Evolutionary conservation across 1,140 invertebrate genomes (phyloP), one percentile per base, ranked within the genome.

Genomic region (Drosophila fuyamai): DNA sequence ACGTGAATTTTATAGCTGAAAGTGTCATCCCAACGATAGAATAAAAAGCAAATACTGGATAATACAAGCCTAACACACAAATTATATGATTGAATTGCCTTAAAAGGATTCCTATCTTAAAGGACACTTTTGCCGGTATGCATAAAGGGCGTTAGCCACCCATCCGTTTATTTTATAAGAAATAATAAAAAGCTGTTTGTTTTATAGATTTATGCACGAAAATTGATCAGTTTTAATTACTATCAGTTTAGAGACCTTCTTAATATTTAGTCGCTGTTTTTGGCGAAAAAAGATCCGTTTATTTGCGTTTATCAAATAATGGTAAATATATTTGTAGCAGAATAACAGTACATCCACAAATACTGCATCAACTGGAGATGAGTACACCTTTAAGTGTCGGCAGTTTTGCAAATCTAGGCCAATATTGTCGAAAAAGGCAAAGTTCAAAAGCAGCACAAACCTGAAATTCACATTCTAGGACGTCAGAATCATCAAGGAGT

Each of bases 381-480:
- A 46, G 16, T 36, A n/a, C 12, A 23, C 4, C 1, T 51, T 27
- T 10, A 9, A 2, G 16, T 3, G 13, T 27, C 18, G 13, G 3
- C 12, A 38, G 7, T 5, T n/a, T 8, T 14, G 32, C n/a, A 16
- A 32, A 12, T 51, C 14, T 27, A 40, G n/a, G 51, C 4, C 38
- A 12, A 47, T 36, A 16, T 14, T 54, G 54, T 80, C 74, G 38
- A 65, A 63, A 16, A 61, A 18, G 29, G 59, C 41, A 32, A 38
- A 40, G 51, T 40, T 65, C 32, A 50, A 23, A 27, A 32, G n/a
- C 9, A 59, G 38, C 65, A 94, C 93, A 98, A 36, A 68, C 98
- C 95, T 98, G 97, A 95, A 98, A 99, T 94, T 98, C 97, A 93
- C 97, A 97, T 94, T 98, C 96, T 86, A 99, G 94, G 81, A 98